Base-by-base conservation (phyloP, 64 coral and sea anemone genomes). In the Acropora tenuis region DNA sequence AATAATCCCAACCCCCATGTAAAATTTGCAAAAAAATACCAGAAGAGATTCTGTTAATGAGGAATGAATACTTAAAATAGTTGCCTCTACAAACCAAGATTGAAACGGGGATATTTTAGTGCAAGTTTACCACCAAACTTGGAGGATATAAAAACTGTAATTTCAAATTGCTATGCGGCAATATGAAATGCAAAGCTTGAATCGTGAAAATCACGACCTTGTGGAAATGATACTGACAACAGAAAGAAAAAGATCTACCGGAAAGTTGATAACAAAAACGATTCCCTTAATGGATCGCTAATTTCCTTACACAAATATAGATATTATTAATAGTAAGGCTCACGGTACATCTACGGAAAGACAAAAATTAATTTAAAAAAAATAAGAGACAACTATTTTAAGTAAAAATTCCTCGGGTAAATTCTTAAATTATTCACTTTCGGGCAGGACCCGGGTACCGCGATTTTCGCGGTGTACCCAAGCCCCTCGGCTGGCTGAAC, bases 371-470 rank as follows among this genome's bases (percentile, higher is more conserved):
- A 77, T 11, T 45, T 45, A 76, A 45, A 15, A 16, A 48, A 45
- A 50, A 48, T 17, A 5, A 77, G 75, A 71, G 63, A 71, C 63
- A 71, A 85, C 65, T 85, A 41, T 85, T 69, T 30, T 85, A 77
- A 77, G 17, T 49, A 44, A 48, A 48, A 44, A 77, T 47, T 77
- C 75, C 75, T 77, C 45, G 75, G 45, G 75, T 18, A 77, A 77
- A 48, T n/a, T 72, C 71, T 30, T 30, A 30, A 20, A 71, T 69
- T 85, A 17, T 85, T 83, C 17, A 63, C 13, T 71, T 85, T 85
- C 82, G 46, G 10, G 47, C n/a, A 68, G 18, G 75, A 48, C 82
- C 82, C 43, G 82, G 82, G 66, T 85, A 85, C 12, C 82, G 82
- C 16, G 82, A 85, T 11, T 85, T 85, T 48, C 82, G 68, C 15